phyloP scores from a whole-genome alignment of 2,797 vertebrate species.

The Sebastes vulpes region DNA sequence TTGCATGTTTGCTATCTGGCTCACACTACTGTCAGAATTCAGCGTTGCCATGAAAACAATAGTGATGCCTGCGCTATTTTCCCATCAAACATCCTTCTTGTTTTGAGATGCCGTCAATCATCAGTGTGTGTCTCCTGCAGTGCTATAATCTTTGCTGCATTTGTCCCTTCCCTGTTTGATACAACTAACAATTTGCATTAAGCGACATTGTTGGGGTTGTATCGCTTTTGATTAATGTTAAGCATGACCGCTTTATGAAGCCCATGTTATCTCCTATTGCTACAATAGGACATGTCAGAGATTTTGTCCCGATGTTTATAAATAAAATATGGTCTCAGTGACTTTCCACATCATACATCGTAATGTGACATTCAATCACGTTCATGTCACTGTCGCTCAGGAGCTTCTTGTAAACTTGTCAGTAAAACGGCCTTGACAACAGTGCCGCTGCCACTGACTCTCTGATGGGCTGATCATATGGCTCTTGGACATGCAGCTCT shows the following conservation, averaged over 20 bases:
- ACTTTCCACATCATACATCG: slow-evolving; percentile 63
- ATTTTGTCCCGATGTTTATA: slow-evolving; percentile 54
- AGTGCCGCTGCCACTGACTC: slow-evolving; percentile 50
- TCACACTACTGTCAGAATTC: slow-evolving; percentile 56
- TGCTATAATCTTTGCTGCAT: slow-evolving; percentile 25
- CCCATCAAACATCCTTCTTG: slow-evolving; percentile 54
- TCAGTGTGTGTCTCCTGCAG: slow-evolving; percentile 38
- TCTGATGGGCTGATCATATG: slow-evolving; percentile 66
- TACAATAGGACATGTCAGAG: slow-evolving; percentile 28
- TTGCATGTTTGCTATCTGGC: slow-evolving; percentile 82
- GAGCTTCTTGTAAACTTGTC: slow-evolving; percentile 74
- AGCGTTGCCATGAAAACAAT: slow-evolving; percentile 79
- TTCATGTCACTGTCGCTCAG: slow-evolving; percentile 59
- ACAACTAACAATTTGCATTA: slow-evolving; percentile 60
- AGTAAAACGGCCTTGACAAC: slow-evolving; percentile 67
- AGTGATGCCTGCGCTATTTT: slow-evolving; percentile 44
- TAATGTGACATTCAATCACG: slow-evolving; percentile 74
- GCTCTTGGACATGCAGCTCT: slow-evolving; percentile 59
- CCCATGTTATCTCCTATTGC: slow-evolving; percentile 20
- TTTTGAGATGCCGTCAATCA: slow-evolving; percentile 63
- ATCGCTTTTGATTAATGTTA: slow-evolving; percentile 51
- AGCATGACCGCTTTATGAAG: slow-evolving; percentile 53
- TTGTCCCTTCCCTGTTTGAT: slow-evolving; percentile 50
- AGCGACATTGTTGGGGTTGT: slow-evolving; percentile 61
- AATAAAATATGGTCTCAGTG: slow-evolving; percentile 57